phyloP scores from a whole-genome alignment of 2,888 invertebrate species.

The Pimpla rufipes region DNA sequence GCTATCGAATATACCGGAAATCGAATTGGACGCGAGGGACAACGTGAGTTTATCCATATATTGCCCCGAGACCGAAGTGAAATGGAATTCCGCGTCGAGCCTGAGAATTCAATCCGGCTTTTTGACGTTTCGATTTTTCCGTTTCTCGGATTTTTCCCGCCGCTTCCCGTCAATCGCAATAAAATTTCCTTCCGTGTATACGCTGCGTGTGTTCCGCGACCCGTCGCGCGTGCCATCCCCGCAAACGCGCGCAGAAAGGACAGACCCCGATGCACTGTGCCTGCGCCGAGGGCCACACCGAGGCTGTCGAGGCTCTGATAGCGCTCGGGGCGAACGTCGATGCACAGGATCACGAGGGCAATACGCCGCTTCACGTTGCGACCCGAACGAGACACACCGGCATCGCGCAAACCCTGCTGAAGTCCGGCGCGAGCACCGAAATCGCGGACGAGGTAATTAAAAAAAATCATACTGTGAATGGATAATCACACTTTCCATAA shows the following conservation, averaged over 20 bases:
- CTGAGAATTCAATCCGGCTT: constrained; percentile 19
- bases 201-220: not conserved
- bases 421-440: constrained; percentile 89
- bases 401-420: constrained; percentile 90
- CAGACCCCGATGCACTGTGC: constrained; percentile 91
- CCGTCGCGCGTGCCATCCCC: not conserved
- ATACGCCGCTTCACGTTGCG: constrained; percentile 91
- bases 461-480: not conserved
- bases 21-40: constrained; percentile 89
- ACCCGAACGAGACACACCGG: constrained; percentile 91
- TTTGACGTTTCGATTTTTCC: constrained; percentile 13
- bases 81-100: constrained; percentile 11
- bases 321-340: constrained; percentile 89
- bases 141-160: constrained; percentile 4
- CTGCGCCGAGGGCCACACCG: constrained; percentile 89
- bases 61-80: constrained; percentile 11
- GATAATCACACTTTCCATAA: not conserved
- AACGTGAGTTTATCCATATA: constrained; percentile 86
- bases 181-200: not conserved
- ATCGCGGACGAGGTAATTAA: constrained; percentile 84
- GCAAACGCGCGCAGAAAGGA: constrained; percentile 85
- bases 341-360: constrained; percentile 90
- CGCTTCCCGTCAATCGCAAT: not conserved
- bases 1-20: constrained; percentile 87
- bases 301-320: constrained; percentile 88